Percentiles rank a stretch among this genome's conserved stretches.
Conservation (phyloP, 2,888 invertebrate genomes). For the Drosophila cognata region DNA sequence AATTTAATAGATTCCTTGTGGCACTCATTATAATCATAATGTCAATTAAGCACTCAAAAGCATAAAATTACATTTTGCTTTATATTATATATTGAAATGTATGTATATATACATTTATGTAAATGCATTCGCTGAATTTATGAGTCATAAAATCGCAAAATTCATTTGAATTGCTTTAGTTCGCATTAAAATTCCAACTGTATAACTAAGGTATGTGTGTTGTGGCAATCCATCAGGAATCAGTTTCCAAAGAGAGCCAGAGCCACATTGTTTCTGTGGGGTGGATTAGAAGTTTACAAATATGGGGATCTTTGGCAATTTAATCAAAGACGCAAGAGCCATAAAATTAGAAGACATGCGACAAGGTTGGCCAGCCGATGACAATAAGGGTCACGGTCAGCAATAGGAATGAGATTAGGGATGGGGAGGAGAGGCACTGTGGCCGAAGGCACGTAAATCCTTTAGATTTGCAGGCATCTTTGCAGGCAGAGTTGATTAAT, state of each 20-base stretch:
- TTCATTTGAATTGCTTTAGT: conserved; percentile 27
- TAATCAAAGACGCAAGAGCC: conserved; percentile 45
- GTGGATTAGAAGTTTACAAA: conserved; percentile 34
- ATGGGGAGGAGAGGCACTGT: not conserved
- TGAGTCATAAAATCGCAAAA: conserved; percentile 40
- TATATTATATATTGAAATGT: not conserved
- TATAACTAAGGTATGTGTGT: not conserved
- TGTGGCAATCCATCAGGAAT: not conserved
- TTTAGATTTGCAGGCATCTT: conserved; percentile 47
- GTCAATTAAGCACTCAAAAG: not conserved
- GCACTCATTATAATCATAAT: not conserved
- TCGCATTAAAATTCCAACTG: conserved; percentile 28
- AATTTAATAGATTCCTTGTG: not conserved
- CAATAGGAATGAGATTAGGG: not conserved
- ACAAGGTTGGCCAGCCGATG: conserved; percentile 29
- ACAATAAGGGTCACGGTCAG: conserved; percentile 30
- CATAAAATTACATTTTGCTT: not conserved
- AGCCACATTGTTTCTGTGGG: not conserved
- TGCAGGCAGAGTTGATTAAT: conserved; percentile 66
- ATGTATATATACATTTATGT: not conserved
- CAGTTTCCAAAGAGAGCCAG: not conserved
- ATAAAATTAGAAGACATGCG: conserved; percentile 44
- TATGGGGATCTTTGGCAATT: conserved; percentile 20
- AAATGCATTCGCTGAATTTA: conserved; percentile 13
- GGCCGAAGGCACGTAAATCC: conserved; percentile 46